A percentile compares a stretch with the other conserved stretches of the same genome.
Evolutionary conservation across 1,140 invertebrate genomes (phyloP).

Genomic region (Acromyrmex charruanus): DNA sequence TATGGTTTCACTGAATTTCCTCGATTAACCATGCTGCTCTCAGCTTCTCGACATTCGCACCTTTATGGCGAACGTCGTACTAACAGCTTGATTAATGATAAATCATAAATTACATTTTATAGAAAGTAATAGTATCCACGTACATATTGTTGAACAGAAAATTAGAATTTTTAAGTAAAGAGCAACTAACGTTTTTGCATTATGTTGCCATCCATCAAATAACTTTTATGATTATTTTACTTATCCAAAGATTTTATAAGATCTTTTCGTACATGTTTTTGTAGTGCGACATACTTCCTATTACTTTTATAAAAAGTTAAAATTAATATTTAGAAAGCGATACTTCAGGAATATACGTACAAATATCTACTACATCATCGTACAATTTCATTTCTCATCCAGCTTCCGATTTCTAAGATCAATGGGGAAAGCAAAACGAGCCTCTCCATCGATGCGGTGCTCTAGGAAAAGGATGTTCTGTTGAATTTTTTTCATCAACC

Average conservation of each 20-base stretch:
- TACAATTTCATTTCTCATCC: background rate
- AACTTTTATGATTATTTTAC: background rate
- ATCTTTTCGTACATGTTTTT: background rate
- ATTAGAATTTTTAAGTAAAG: background rate
- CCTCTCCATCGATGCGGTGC: background rate
- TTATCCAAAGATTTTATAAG: background rate
- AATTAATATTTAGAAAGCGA: slow-evolving; percentile 17
- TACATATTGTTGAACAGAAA: background rate
- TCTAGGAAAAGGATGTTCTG: background rate
- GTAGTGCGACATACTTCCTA: background rate
- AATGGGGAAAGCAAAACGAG: slow-evolving; percentile 5
- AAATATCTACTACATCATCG: background rate
- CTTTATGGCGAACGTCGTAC: slow-evolving; percentile 8
- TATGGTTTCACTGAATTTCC: slow-evolving; percentile 75
- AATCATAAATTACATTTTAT: slow-evolving; percentile 14
- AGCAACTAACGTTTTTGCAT: background rate
- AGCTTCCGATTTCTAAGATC: slow-evolving; percentile 16
- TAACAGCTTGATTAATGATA: slow-evolving; percentile 50
- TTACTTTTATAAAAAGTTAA: background rate
- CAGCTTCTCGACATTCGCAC: background rate
- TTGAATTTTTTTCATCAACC: slow-evolving; percentile 30
- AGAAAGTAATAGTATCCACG: background rate
- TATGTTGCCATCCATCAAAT: background rate
- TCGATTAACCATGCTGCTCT: slow-evolving; percentile 62
- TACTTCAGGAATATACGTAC: background rate